A percentile compares a stretch with the other conserved stretches of the same genome.
phyloP scores from a whole-genome alignment of 2,888 invertebrate genomes.

The Leuctra nigra region DNA sequence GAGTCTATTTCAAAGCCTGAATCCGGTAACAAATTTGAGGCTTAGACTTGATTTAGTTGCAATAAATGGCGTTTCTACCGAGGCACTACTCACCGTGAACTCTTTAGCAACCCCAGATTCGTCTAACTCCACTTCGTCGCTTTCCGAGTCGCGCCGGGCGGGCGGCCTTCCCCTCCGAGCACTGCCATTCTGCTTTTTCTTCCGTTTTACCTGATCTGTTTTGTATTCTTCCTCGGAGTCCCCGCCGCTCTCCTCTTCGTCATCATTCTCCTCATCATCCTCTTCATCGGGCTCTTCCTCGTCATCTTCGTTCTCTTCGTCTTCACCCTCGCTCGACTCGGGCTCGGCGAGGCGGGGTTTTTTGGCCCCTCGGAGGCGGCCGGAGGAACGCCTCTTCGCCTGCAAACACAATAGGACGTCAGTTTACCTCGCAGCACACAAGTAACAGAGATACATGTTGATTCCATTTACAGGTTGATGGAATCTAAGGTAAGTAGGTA shows the following conservation, averaged over 20 bases:
- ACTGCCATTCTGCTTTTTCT: not conserved
- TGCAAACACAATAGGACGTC: not conserved
- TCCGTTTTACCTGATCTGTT: constrained; percentile 7
- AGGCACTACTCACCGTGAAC: constrained; percentile 1
- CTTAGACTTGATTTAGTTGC: not conserved
- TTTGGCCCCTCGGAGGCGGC: not conserved
- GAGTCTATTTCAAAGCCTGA: too few species aligned
- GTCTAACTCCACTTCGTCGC: not conserved
- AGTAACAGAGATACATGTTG: too few species aligned
- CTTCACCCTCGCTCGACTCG: not conserved
- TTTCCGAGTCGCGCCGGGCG: too few species aligned
- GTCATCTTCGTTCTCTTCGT: constrained; percentile 1
- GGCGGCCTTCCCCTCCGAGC: not conserved
- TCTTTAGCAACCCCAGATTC: not conserved
- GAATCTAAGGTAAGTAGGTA: too few species aligned
- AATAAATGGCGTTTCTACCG: not conserved
- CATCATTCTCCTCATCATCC: constrained; percentile 5
- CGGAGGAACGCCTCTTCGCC: not conserved
- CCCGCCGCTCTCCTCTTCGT: not conserved
- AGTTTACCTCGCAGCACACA: too few species aligned
- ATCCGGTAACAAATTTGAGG: too few species aligned
- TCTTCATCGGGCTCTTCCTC: constrained; percentile 3
- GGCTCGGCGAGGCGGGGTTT: not conserved
- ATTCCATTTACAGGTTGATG: too few species aligned
- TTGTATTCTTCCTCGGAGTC: constrained; percentile 9